Percentiles rank a stretch among this genome's conserved stretches.
These are phyloP conservation scores for Acheta domesticus DNA, from an alignment of 2,888 invertebrate species.

Conservation along the genomic window DNA sequence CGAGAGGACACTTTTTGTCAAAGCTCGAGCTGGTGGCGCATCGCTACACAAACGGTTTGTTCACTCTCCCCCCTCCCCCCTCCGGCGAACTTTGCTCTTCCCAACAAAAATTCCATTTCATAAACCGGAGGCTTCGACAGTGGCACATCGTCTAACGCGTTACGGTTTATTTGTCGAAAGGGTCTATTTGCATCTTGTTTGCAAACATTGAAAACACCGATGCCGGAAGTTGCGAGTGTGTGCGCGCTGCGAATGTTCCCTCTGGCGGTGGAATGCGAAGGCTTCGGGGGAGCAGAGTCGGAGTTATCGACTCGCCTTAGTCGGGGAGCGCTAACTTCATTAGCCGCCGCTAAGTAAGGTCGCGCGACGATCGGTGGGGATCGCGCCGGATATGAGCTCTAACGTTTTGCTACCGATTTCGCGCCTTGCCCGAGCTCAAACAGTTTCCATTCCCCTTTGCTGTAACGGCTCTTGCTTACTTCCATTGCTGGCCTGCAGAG, in stretches of 20 bases:
- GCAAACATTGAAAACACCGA: not conserved
- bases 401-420: too few relatives aligned
- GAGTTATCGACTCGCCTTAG: not conserved
- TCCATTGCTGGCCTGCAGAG: too few relatives aligned
- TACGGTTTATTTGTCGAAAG: not conserved
- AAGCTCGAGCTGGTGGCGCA: not conserved
- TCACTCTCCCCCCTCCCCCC: too few relatives aligned
- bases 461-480: too few relatives aligned
- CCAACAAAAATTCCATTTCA: not conserved
- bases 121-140: not conserved
- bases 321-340: not conserved
- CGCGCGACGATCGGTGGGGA: not conserved
- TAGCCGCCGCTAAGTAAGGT: not conserved
- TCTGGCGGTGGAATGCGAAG: too few relatives aligned
- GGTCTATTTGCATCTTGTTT: constrained; percentile 8
- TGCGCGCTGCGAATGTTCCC: too few relatives aligned
- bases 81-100: not conserved
- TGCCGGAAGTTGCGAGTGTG: not conserved
- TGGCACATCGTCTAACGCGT: not conserved
- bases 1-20: not conserved
- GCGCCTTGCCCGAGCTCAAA: too few relatives aligned
- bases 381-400: not conserved
- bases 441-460: too few relatives aligned
- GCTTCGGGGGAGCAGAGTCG: not conserved
- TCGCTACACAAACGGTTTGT: too few relatives aligned